Base-by-base conservation (phyloP, 2,888 invertebrate genomes). In the Linnaemya vulpina region DNA sequence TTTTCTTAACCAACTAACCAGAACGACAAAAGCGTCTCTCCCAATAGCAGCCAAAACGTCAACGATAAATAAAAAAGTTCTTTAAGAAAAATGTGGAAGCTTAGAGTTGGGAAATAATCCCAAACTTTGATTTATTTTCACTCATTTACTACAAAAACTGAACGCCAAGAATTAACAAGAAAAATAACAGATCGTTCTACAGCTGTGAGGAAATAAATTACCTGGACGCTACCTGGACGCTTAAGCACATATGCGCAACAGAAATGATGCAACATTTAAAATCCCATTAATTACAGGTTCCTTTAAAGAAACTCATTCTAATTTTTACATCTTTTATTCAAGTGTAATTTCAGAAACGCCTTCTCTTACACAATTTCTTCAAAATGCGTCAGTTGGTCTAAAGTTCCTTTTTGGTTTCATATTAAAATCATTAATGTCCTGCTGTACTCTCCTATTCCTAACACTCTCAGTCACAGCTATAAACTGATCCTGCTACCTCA, bases 381-480 rank as follows among this genome's bases (percentile, higher is more conserved):
- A 70, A 81, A 79, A n/a, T 78, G 74, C 82, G 85, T 85, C 85
- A 85, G 85, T 62, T 85, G 85, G 81, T 78, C 63, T 76, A 55
- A 25, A 65, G 38, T 58, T 46, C 35, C 40, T 1, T 30, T 58
- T 53, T 25, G n/a, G n/a, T n/a, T 13, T 49, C 63, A 30, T 40
- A 40, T 53, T 5, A 62, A 20, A 17, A 1, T 35, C 43, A 70
- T 71, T 60, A 65, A 65, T 71, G 60, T 77, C 71, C 82, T 77
- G 60, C 10, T 22, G 40, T n/a, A 2, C 38, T 40, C 51, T 43
- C 10, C 53, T 46, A n/a, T 17, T 22, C 43, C 68, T 51, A 46
- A 68, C 38, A 60, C 38, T 53, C 62, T n/a, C n/a, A 20, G 55
- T 40, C 46, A 53, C 4, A 17, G 46, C 15, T 51, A 55, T n/a